Percentiles rank a stretch among this genome's conserved stretches.
phyloP scores from a whole-genome alignment of 2,888 invertebrate genomes.

The Macaria notata region DNA sequence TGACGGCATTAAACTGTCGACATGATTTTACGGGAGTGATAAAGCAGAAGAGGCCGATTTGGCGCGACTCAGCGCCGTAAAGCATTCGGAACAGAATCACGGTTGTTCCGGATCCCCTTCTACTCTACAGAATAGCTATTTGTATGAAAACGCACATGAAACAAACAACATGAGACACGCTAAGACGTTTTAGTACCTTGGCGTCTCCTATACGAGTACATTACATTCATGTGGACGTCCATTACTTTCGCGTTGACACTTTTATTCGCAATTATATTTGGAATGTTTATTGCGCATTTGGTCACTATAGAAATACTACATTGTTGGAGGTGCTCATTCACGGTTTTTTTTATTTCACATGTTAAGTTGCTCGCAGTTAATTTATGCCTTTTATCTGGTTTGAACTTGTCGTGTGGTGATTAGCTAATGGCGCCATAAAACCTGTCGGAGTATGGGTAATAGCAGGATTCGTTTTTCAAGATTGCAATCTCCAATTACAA shows the following conservation, averaged over 20 bases:
- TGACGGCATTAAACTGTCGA: neutral
- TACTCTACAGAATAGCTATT: constrained; percentile 1
- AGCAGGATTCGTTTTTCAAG: no score
- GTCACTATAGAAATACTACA: neutral
- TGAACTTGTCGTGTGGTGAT: no score
- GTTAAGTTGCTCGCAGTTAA: no score
- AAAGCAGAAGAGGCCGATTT: constrained; percentile 16
- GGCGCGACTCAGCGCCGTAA: constrained; percentile 13
- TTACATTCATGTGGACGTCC: constrained; percentile 1
- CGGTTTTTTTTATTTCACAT: no score
- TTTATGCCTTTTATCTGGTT: no score
- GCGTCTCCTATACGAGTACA: neutral
- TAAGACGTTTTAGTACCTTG: constrained; percentile 1
- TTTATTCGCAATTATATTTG: constrained; percentile 1
- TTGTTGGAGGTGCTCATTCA: no score
- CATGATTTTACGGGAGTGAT: constrained; percentile 4
- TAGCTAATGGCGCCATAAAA: no score
- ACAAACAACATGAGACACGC: constrained; percentile 5
- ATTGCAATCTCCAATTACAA: no score
- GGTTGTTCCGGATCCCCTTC: neutral
- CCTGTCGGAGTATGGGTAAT: no score
- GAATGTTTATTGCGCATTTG: neutral
- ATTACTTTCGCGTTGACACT: constrained; percentile 3
- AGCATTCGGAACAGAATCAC: neutral
- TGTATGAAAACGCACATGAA: constrained; percentile 1